phyloP scores from a whole-genome alignment of 2,797 vertebrate genomes.

The Aeoliscus strigatus region DNA sequence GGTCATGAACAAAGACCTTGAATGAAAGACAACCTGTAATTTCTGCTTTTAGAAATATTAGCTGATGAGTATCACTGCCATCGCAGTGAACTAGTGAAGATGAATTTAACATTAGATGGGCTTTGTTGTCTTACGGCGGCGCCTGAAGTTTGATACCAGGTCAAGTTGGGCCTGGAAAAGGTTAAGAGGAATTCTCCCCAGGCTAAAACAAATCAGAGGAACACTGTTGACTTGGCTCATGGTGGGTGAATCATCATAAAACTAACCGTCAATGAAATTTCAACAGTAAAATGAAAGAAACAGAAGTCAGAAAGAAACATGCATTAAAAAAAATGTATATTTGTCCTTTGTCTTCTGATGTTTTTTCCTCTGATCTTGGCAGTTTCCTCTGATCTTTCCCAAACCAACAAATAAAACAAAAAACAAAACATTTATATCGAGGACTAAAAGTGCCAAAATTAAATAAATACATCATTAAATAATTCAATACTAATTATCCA shows the following conservation, averaged over 20 bases:
- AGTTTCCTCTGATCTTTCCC: too few relatives aligned
- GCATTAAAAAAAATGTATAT: too few relatives aligned
- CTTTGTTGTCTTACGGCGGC: conserved; percentile 52
- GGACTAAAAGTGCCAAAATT: too few relatives aligned
- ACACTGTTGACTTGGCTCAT: conserved; percentile 20
- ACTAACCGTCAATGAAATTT: not conserved
- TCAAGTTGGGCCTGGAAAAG: conserved; percentile 34
- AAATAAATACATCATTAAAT: too few relatives aligned
- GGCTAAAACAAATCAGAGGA: conserved; percentile 51
- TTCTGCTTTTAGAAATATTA: not conserved
- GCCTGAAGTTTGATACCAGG: conserved; percentile 33
- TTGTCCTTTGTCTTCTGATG: too few relatives aligned
- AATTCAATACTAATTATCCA: too few relatives aligned
- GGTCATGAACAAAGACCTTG: conserved; percentile 33
- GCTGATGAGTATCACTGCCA: conserved; percentile 39
- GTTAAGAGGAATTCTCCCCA: conserved; percentile 52
- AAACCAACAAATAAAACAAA: too few relatives aligned
- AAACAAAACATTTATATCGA: too few relatives aligned
- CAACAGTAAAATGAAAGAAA: too few relatives aligned
- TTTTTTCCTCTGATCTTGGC: too few relatives aligned
- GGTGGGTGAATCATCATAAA: conserved; percentile 6
- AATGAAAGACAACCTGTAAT: conserved; percentile 3
- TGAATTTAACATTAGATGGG: conserved; percentile 47
- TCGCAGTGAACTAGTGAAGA: conserved; percentile 36
- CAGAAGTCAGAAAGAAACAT: too few relatives aligned